Base-by-base conservation (phyloP, 1,140 invertebrate genomes). In the Drosophila sulfurigaster region DNA sequence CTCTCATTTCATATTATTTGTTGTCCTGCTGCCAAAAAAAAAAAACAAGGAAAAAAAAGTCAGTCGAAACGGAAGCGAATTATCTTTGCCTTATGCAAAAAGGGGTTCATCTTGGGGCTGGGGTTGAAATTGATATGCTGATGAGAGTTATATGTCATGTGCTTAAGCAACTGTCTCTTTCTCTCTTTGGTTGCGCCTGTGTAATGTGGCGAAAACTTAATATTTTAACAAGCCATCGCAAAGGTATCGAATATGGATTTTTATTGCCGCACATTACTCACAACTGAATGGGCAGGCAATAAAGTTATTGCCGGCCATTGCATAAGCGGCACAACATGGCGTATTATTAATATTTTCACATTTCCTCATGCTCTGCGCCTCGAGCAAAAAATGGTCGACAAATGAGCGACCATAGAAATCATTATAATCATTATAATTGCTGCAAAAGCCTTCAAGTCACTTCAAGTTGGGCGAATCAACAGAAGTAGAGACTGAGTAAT, bases 81-180 rank as follows among this genome's bases (percentile, higher is more conserved):
- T 88, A 87, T 78, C 77, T 80, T 87, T 88, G 83, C 66, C 77
- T 87, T 86, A 76, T 82, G 82, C 69, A 58, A 69, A 75, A 75
- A 69, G 54, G 75, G 65, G 32, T 57, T 57, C 10, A 38, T 49
- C 56, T 66, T 32, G 30, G 49, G 57, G 52, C 43, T 52, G 59
- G 74, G 74, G 67, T 52, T 80, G 83, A 88, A 88, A 88, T 69
- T 75, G 85, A 88, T 87, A 87, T 72, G 73, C 70, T 65, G 63
- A 66, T 73, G n/a, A 41, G 16, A 60, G 38, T 20, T 49, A 48
- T 64, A 77, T 62, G 59, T 62, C 46, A 62, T 25, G 15, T 68
- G 54, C 73, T 35, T 41, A 20, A 13, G 13, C 2, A 10, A 41
- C 38, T 25, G 20, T 10, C 38, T n/a, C 46, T 15, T 32, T 15